Evolutionary conservation across 2,113 vertebrate species (phyloP), one percentile per base, ranked within the genome.

Genomic region (Leptobrachium leishanense): DNA sequence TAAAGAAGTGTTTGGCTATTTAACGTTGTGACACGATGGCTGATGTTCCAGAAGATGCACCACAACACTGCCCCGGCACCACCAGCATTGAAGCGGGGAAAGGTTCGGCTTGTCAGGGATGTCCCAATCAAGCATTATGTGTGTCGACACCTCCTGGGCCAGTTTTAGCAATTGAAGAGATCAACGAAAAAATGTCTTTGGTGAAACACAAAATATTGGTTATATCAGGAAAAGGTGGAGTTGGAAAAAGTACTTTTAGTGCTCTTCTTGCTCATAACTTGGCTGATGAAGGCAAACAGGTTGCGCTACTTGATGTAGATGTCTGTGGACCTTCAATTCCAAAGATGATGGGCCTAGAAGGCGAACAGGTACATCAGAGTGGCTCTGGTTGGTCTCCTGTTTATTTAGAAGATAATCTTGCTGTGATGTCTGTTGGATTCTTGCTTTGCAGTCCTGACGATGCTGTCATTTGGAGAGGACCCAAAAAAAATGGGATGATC

Each of bases 321-420:
- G 97, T 99, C 69, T 99, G 98, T 31, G 98, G 98, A 66, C 97
- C 98, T 0, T 99, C 98, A 0, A 95, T 98, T 80, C 98, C 97
- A 0, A 95, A 94, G 87, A 98, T 99, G 5, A 95, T 98, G 96
- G 98, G 97, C 1, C 83, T 99, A 5, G 97, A 99, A 81, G 96
- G 96, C 82, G 97, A 98, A 11, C 97, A 98, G 93, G 98, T 96
- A 84, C 98, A 99, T 83, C 97, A 98, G 88, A 99, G 98, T 44
- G 97, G 96, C 1, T 98, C 96, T 0, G 98, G 98, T 46, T 99
- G 98, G 98, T 99, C 97, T 81, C 98, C 96, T n/a, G 98, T 99
- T 94, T 99, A 96, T 5, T 94, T 96, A 75, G 97, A 97, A 15
- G 98, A 99, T 82, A 99, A 99, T 85, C 85, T 99, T 62, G 94